phyloP scores from a whole-genome alignment of 1,140 invertebrate species.

The Sinonovacula constricta region DNA sequence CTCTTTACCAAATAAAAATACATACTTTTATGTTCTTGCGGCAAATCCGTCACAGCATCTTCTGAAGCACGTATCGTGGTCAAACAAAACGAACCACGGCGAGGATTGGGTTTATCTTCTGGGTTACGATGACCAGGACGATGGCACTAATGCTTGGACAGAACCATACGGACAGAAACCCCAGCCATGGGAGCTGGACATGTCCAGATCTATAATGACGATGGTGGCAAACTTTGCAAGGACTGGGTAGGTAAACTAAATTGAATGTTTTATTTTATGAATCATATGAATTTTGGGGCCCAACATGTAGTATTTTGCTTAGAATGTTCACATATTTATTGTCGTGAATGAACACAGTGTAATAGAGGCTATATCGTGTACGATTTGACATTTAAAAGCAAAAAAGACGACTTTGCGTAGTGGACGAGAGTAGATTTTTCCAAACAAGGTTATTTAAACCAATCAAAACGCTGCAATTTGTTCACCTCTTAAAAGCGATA shows the following conservation, averaged over 20 bases:
- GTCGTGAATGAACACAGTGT: no score
- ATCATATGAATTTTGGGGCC: no score
- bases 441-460: no score
- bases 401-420: no score
- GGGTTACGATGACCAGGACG: slow-evolving; percentile 5
- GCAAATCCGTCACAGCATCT: background rate
- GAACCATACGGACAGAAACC: slow-evolving; percentile 6
- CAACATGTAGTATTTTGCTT: no score
- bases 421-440: no score
- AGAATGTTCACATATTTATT: no score
- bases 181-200: background rate
- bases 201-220: background rate
- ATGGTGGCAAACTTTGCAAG: slow-evolving; percentile 26
- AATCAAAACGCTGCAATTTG: no score
- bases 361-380: no score
- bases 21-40: slow-evolving; percentile 20
- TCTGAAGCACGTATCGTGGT: background rate
- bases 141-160: slow-evolving; percentile 2
- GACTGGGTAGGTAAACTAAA: slow-evolving; percentile 34
- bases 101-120: slow-evolving; percentile 18
- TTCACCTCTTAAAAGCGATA: no score
- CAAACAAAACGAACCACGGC: background rate
- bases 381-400: no score
- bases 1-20: background rate
- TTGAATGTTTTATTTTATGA: no score